Base-by-base conservation (phyloP, 2,113 vertebrate species). In the Stigmatopora argus region DNA sequence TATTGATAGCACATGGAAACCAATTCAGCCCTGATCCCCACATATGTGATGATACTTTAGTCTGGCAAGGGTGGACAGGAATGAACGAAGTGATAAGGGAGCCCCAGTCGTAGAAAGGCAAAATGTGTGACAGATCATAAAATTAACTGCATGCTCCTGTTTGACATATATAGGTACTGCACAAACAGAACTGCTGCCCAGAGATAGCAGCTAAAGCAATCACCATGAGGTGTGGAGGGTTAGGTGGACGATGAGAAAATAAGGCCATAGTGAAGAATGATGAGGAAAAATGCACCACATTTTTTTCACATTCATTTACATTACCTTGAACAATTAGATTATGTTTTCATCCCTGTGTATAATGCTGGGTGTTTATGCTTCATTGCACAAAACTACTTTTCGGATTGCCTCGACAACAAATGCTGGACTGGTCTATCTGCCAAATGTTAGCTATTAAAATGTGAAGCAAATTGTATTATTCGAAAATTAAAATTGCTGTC, bases 171-270 rank as follows among this genome's bases (percentile, higher is more conserved):
- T 80, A 83, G 75, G 53, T 75, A 52, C 41, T 81, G 73, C 76
- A 77, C 86, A 88, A 88, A 87, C 85, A 86, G 63, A 73, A 82
- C 86, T 88, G 85, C 85, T 77, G 74, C 72, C 63, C 38, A 76
- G 79, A 89, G 86, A 88, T 87, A 87, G 81, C 76, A 66, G 70
- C 65, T 52, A 31, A 88, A 72, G 81, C 83, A 85, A 84, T 88
- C 87, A 85, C 61, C 53, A 45, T 14, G 13, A 77, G 70, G 67
- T 66, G 79, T 6, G n/a, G 3, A 65, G 7, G 47, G 21, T 1
- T 10, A 34, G 21, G 14, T 9, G 26, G 17, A 61, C 26, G 66
- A 12, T 35, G 65, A 59, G 17, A 26, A 67, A 46, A 64, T 44
- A 41, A 55, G 14, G 51, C 53, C 19, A 51, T 34, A 19, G 38